Conservation (phyloP, 2,113 vertebrate species). For the Menidia beryllina region DNA sequence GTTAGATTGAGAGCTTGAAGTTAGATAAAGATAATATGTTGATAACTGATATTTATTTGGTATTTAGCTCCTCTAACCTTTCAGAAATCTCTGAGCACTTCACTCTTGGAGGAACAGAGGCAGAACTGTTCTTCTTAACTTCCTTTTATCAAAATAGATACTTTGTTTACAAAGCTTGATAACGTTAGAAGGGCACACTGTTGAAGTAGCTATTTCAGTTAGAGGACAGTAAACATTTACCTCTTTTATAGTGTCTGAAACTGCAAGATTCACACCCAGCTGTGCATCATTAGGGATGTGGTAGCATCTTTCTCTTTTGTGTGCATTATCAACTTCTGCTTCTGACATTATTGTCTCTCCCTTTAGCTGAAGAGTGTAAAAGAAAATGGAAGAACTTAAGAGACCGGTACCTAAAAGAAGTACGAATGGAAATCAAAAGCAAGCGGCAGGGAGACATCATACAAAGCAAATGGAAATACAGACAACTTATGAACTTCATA, state of each 20-base stretch:
- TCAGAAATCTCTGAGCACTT: neutral
- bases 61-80: neutral
- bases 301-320: neutral
- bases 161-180: neutral
- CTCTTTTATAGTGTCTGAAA: too few species aligned
- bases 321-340: neutral
- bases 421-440: conserved; percentile 71
- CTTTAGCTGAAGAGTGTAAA: conserved; percentile 77
- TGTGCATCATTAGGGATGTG: too few species aligned
- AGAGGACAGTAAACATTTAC: too few species aligned
- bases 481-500: conserved; percentile 75
- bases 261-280: too few species aligned
- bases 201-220: too few species aligned
- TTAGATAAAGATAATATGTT: neutral
- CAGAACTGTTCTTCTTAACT: neutral
- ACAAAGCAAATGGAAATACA: conserved; percentile 75
- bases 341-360: conserved; percentile 22
- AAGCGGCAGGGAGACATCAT: conserved; percentile 68
- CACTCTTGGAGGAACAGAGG: neutral
- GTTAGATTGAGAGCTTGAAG: too few species aligned
- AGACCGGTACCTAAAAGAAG: conserved; percentile 80
- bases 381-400: conserved; percentile 81
- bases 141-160: neutral
- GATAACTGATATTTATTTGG: neutral
- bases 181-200: neutral